A percentile compares a stretch with the other conserved stretches of the same genome.
These are phyloP conservation scores for Trachythela sp. DNA, from an alignment of 64 coral and sea anemone species.

Conservation along the genomic window DNA sequence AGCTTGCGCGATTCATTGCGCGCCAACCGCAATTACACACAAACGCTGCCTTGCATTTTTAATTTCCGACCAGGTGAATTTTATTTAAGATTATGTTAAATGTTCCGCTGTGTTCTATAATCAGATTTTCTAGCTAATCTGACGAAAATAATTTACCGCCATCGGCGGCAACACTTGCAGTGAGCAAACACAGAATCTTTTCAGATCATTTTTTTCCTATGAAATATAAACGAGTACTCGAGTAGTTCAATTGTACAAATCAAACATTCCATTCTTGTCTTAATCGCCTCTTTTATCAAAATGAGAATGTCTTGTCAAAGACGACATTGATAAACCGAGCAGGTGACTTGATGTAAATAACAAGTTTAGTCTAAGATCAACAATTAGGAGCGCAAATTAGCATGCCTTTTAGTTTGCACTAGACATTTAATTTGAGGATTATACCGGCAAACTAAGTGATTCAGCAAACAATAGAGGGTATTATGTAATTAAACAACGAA, in stretches of 20 bases:
- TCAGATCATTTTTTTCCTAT: neutral
- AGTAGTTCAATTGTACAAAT: neutral
- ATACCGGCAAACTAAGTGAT: neutral
- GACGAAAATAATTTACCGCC: neutral
- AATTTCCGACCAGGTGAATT: slow-evolving; percentile 30
- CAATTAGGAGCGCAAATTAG: neutral
- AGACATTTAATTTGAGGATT: neutral
- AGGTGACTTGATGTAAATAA: neutral
- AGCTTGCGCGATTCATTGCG: neutral
- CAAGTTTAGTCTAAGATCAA: neutral
- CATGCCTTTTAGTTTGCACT: neutral
- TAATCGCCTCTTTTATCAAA: neutral
- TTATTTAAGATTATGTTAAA: neutral
- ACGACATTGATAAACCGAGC: neutral
- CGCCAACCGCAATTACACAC: slow-evolving; percentile 5
- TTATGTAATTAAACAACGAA: neutral
- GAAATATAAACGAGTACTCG: neutral
- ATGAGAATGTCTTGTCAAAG: slow-evolving; percentile 7
- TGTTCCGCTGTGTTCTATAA: neutral
- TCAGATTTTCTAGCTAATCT: neutral
- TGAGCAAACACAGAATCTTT: neutral
- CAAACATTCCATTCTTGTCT: neutral
- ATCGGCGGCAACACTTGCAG: neutral
- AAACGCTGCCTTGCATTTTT: neutral
- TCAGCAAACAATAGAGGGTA: neutral